Evolutionary conservation across 2,113 vertebrate genomes (phyloP).

Genomic region (Malurus melanocephalus): DNA sequence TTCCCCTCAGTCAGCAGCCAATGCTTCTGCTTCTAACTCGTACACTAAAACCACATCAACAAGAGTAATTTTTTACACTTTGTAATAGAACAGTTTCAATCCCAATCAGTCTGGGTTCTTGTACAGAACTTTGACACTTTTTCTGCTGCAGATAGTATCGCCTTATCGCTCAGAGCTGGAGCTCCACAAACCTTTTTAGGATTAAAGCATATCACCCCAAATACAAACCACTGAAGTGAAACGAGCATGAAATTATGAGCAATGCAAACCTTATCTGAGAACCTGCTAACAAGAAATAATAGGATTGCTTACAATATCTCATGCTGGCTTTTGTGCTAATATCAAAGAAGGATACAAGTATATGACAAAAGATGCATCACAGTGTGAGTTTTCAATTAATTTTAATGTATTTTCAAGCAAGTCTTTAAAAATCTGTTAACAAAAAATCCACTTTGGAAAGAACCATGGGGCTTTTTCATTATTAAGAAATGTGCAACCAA

Average conservation of each 20-base stretch:
- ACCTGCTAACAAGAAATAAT: constrained; percentile 11
- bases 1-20: constrained; percentile 44
- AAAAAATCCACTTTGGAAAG: constrained; percentile 50
- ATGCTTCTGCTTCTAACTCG: constrained; percentile 64
- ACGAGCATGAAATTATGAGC: not conserved
- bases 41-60: not conserved
- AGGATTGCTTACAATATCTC: not conserved
- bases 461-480: constrained; percentile 56
- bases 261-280: constrained; percentile 21
- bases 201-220: constrained; percentile 23
- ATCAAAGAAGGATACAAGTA: constrained; percentile 4
- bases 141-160: not conserved
- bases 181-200: not conserved
- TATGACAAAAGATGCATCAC: not conserved
- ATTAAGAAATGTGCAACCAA: constrained; percentile 54
- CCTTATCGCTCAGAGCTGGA: not conserved
- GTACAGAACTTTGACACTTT: not conserved
- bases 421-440: constrained; percentile 21
- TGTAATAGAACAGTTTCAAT: constrained; percentile 1
- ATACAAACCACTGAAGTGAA: not conserved
- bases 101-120: not conserved
- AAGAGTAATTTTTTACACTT: constrained; percentile 3
- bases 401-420: not conserved
- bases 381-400: constrained; percentile 15
- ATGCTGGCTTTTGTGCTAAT: not conserved